A percentile compares a stretch with the other conserved stretches of the same genome.
phyloP scores from a whole-genome alignment of 2,113 vertebrate genomes.

The Pygoscelis adeliae region DNA sequence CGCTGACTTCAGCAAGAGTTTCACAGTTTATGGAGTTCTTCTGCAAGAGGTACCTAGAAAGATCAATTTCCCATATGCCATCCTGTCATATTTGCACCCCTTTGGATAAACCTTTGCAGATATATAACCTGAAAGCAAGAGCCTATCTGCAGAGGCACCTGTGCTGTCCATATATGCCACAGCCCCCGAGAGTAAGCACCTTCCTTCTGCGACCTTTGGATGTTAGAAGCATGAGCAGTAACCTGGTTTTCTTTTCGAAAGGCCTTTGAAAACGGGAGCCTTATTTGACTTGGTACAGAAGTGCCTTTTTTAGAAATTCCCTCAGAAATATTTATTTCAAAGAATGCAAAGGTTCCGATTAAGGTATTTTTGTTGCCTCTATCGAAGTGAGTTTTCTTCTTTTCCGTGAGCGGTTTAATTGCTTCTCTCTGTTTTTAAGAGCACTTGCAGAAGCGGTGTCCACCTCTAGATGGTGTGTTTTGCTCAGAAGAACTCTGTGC shows the following conservation, averaged over 20 bases:
- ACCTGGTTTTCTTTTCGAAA: neutral
- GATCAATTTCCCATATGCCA: neutral
- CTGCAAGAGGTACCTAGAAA: neutral
- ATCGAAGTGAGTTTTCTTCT: neutral
- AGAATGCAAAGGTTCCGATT: neutral
- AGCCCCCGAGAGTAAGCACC: neutral
- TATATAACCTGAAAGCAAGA: neutral
- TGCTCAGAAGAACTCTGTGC: neutral
- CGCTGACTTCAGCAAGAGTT: neutral
- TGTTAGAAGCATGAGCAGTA: neutral
- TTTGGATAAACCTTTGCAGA: neutral
- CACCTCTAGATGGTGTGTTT: constrained; percentile 73
- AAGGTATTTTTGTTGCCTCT: neutral
- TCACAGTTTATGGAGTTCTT: neutral
- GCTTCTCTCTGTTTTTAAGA: neutral
- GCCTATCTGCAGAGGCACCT: neutral
- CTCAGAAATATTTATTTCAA: neutral
- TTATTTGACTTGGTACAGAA: neutral
- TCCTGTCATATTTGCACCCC: neutral
- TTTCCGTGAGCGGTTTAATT: neutral
- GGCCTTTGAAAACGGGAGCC: neutral
- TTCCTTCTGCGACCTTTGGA: neutral
- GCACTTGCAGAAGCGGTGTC: neutral
- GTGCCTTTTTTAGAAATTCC: neutral
- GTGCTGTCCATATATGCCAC: neutral